Base-by-base conservation (phyloP, 2,888 invertebrate genomes). In the Pyrgus malvae region DNA sequence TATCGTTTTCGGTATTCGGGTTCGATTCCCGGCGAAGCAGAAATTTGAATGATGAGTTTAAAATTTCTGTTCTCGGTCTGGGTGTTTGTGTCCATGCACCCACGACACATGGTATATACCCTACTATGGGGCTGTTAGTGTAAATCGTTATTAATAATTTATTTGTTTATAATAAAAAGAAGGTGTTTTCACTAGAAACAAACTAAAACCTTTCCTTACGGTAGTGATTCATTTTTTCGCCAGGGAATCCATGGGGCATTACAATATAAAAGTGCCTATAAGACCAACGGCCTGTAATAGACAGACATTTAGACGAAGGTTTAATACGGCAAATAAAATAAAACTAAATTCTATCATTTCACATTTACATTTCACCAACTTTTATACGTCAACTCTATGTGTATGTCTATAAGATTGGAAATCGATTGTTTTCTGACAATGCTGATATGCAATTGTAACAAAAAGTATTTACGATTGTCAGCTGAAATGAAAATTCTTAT, bases 261-360 rank as follows among this genome's bases (percentile, higher is more conserved):
- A 7, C 23, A 12, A 11, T 23, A 40, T 40, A 23, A 31, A 45
- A 12, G 44, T 9, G 42, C 5, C 44, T 31, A 19, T 45, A 19
- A 4, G 17, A 27, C 8, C 11, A 45, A 45, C 6, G 29, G 31
- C 21, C 31, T 45, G 31, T 45, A 45, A 21, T 45, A 45, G 44
- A 45, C 44, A 31, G 19, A 8, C 31, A 45, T 17, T 45, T 44
- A 31, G 31, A 45, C 44, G 17, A 19, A 31, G 17, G 31, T 45
- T 45, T 31, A 21, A 45, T 45, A 31, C 31, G 12, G 19, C 7
- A 45, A 46, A 46, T 46, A 46, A 35, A 46, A 35, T 46, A 46
- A 23, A 46, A 46, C 33, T 46, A 35, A 35, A 46, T 46, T 46
- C 23, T 23, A 45, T 33, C 19, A 45, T 45, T 33, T 21, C 21